Evolutionary conservation across 2,797 vertebrate species (phyloP).

Genomic region (Mormyrus proboscirostris): DNA sequence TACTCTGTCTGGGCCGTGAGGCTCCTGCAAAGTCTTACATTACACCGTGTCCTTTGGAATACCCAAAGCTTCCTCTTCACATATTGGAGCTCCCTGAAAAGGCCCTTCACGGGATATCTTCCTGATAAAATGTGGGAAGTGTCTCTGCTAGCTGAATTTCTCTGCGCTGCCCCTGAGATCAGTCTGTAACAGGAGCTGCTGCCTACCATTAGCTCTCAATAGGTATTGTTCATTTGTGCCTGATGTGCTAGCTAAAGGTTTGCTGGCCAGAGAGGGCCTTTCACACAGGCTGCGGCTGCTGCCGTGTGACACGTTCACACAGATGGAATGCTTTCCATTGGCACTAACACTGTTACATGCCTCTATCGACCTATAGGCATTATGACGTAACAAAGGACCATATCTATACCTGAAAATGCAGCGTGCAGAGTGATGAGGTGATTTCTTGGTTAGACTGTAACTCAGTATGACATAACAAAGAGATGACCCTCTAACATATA

Average conservation of each 20-base stretch:
- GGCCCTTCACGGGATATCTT: not conserved
- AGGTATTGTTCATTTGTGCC: constrained; percentile 8
- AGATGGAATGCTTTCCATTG: constrained; percentile 26
- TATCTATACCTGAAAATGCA: not conserved
- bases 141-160: not conserved
- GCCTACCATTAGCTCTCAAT: not conserved
- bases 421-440: not conserved
- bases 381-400: not conserved
- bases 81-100: not conserved
- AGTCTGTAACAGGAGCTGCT: constrained; percentile 4
- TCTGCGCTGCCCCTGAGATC: not conserved
- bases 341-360: not conserved
- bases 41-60: not conserved
- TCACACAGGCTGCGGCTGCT: not conserved
- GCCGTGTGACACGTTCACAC: not conserved
- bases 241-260: not conserved
- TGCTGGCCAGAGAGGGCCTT: not conserved
- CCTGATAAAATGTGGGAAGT: not conserved
- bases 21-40: not conserved
- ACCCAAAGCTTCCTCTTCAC: not conserved
- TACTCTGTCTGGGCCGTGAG: not conserved
- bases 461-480: not conserved
- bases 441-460: constrained; percentile 17
- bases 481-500: not conserved
- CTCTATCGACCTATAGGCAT: not conserved